A percentile compares a stretch with the other conserved stretches of the same genome.
phyloP scores from a whole-genome alignment of 2,113 vertebrate species.

The Blennius ocellaris region DNA sequence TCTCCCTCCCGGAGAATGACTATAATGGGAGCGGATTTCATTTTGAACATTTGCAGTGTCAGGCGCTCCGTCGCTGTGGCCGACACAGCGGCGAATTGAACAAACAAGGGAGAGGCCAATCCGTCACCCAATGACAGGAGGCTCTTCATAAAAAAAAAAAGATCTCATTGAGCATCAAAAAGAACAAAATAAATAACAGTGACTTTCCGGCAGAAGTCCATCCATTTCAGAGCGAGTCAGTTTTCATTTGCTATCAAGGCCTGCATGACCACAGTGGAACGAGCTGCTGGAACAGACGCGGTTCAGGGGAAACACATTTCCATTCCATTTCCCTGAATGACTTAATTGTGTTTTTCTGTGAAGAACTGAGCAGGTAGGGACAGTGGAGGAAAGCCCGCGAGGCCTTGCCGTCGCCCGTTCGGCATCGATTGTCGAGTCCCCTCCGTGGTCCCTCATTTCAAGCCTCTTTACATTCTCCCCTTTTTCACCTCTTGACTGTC shows the following conservation, averaged over 20 bases:
- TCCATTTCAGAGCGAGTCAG: slow-evolving; percentile 40
- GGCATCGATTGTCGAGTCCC: slow-evolving; percentile 31
- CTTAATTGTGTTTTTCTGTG: slow-evolving; percentile 29
- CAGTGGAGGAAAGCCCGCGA: slow-evolving; percentile 11
- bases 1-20: slow-evolving; percentile 19
- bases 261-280: slow-evolving; percentile 23
- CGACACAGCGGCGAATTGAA: slow-evolving; percentile 41
- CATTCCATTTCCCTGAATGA: slow-evolving; percentile 41
- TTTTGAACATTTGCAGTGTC: slow-evolving; percentile 34
- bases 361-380: slow-evolving; percentile 43
- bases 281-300: background rate
- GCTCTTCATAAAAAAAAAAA: slow-evolving; percentile 21
- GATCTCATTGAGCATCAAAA: slow-evolving; percentile 22
- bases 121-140: slow-evolving; percentile 21
- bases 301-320: slow-evolving; percentile 31
- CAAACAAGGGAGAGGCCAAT: slow-evolving; percentile 43
- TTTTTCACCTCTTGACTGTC: slow-evolving; percentile 11
- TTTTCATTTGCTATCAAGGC: slow-evolving; percentile 51
- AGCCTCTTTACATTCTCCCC: slow-evolving; percentile 23
- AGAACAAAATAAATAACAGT: background rate
- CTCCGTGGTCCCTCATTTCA: slow-evolving; percentile 2
- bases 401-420: slow-evolving; percentile 52
- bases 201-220: slow-evolving; percentile 15
- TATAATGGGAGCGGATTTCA: slow-evolving; percentile 41
- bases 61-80: slow-evolving; percentile 2